phyloP scores from a whole-genome alignment of 1,140 invertebrate species.

The Papilio helenus region DNA sequence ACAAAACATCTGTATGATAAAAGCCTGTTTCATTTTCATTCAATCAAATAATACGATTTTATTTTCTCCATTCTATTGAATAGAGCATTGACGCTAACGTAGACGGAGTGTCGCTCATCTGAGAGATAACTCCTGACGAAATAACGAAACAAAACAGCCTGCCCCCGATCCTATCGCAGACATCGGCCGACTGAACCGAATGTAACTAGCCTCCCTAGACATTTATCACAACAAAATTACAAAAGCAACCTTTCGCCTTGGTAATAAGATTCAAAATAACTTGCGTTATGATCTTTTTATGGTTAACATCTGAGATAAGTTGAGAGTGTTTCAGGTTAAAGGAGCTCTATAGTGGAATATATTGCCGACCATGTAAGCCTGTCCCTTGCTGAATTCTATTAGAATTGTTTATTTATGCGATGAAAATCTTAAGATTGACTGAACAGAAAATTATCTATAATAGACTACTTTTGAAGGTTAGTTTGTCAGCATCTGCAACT shows the following conservation, averaged over 20 bases:
- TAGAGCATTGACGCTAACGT: slow-evolving; percentile 43
- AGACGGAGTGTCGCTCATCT: slow-evolving; percentile 57
- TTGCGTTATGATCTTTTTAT: slow-evolving; percentile 46
- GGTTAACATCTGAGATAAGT: slow-evolving; percentile 72
- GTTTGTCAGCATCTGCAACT: neutral
- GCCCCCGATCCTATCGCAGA: slow-evolving; percentile 60
- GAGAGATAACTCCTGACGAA: slow-evolving; percentile 57
- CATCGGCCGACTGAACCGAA: slow-evolving; percentile 48
- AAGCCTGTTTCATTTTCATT: neutral
- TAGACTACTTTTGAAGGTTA: neutral
- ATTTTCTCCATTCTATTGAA: slow-evolving; percentile 31
- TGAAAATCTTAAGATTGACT: slow-evolving; percentile 38
- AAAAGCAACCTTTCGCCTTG: slow-evolving; percentile 39
- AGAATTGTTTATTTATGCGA: slow-evolving; percentile 55
- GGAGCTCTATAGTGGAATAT: slow-evolving; percentile 59
- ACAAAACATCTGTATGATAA: neutral
- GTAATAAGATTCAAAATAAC: slow-evolving; percentile 45
- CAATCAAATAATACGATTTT: slow-evolving; percentile 29
- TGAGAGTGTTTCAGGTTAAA: slow-evolving; percentile 73
- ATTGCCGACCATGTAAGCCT: slow-evolving; percentile 55
- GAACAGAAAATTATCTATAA: neutral
- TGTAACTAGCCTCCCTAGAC: slow-evolving; percentile 47
- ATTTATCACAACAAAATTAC: slow-evolving; percentile 24
- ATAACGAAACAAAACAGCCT: slow-evolving; percentile 71
- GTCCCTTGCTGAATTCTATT: slow-evolving; percentile 51